Evolutionary conservation across 1,140 invertebrate species (phyloP), one percentile per base, ranked within the genome.

Genomic region (Eueides isabella): DNA sequence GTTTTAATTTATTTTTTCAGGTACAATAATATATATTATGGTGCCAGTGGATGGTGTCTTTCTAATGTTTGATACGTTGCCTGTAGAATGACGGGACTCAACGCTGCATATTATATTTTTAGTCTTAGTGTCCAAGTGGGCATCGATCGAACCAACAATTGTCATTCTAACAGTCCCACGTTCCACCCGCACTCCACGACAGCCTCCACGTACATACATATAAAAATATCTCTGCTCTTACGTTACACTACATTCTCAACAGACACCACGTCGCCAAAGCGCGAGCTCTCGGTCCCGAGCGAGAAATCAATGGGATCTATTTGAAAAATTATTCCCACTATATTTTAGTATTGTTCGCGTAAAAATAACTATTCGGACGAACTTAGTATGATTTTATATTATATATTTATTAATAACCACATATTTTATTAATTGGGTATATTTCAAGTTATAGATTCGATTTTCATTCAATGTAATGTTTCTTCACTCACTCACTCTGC

Each of bases 231-330:
- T 67, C 41, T 67, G 14, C 29, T 2, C 16, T 26, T 14, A 7
- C 14, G 19, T 33, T 67, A 48, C 5, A 29, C 66, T 67, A 29
- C 38, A 68, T 61, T 63, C 61, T 30, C 61, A 23, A 61, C 35
- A 71, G 69, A 71, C 69, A 63, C 28, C 61, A 63, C 69, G 69
- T 41, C 69, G 69, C 69, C 69, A 44, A 69, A 70, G 61, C 33
- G 68, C 23, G 68, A 16, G 66, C 66, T 68, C 29, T 28, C 66
- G 3, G 44, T 48, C 29, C 48, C 35, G 48, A 63, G 33, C 28
- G 28, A 62, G 61, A 61, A 63, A 71, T 71, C 69, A 71, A 71
- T 71, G 61, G 61, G 61, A 71, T 26, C 35, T 63, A 71, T 64
- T 63, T 71, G 61, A 31, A 64, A 71, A 71, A 71, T 38, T 71